Evolutionary conservation across 1,140 invertebrate genomes (phyloP).

Genomic region (Lycorma delicatula): DNA sequence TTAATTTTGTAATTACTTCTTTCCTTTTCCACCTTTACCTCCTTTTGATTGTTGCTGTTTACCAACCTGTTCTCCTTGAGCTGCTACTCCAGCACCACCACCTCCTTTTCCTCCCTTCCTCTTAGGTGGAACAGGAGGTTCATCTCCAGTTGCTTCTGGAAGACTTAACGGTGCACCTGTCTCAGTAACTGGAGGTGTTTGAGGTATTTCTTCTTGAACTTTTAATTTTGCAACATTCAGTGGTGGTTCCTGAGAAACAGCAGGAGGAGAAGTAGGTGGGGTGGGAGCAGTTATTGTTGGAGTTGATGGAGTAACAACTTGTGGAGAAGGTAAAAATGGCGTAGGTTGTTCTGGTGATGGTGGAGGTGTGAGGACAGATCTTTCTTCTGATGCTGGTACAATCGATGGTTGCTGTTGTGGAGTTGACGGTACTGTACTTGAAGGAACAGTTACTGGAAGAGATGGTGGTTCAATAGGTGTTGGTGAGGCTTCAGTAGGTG

Average conservation of each 20-base stretch:
- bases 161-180: conserved; percentile 7
- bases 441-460: conserved; percentile 17
- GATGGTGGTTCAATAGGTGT: conserved; percentile 20
- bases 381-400: conserved; percentile 18
- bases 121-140: conserved; percentile 40
- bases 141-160: conserved; percentile 7
- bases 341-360: conserved; percentile 22
- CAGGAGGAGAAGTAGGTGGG: not conserved
- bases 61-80: not conserved
- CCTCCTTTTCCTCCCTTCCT: conserved; percentile 31
- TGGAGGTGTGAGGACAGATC: conserved; percentile 17
- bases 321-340: conserved; percentile 13
- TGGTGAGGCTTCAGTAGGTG: conserved; percentile 9
- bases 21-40: conserved; percentile 16
- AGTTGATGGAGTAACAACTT: conserved; percentile 28
- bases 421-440: conserved; percentile 21
- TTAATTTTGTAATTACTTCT: too few relatives aligned
- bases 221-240: not conserved
- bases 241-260: conserved; percentile 2
- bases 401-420: conserved; percentile 18
- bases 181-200: conserved; percentile 10
- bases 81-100: not conserved
- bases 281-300: conserved; percentile 20
- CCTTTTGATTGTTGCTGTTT: conserved; percentile 16
- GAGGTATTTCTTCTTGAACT: conserved; percentile 2